Conservation (phyloP, 2,888 invertebrate genomes). For the Ctena decussata region DNA sequence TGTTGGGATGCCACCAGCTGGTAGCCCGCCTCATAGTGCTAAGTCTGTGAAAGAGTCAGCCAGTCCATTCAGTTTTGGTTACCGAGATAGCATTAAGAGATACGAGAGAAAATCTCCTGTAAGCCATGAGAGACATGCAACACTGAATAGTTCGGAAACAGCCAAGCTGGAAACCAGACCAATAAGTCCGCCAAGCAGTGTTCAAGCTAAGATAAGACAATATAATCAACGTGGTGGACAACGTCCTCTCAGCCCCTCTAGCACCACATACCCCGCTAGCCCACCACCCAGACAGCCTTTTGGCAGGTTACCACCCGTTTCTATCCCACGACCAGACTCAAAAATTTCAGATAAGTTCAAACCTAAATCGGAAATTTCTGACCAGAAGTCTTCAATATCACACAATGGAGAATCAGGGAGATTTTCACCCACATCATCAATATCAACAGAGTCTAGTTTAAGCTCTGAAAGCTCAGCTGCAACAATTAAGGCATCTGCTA, state of each 20-base stretch:
- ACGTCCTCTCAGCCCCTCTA: neutral
- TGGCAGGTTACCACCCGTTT: neutral
- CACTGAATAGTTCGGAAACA: neutral
- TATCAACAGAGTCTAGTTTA: neutral
- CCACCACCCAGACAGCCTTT: neutral
- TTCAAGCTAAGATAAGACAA: neutral
- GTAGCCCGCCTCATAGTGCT: conserved; percentile 56
- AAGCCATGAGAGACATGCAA: neutral
- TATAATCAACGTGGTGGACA: neutral
- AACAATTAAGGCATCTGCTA: neutral
- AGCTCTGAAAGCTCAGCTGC: neutral
- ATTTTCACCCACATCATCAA: neutral
- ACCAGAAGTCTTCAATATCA: neutral
- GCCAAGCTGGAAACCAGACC: neutral
- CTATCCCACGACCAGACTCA: neutral
- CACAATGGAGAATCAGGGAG: neutral
- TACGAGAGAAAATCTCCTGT: conserved; percentile 1
- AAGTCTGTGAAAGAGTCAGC: conserved; percentile 44
- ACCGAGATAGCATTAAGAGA: conserved; percentile 50
- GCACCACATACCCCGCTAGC: neutral
- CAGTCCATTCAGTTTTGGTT: conserved; percentile 35
- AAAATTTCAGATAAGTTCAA: neutral
- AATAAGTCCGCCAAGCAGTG: neutral
- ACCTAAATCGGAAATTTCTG: neutral
- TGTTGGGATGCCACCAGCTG: conserved; percentile 40